Conservation (phyloP, 2,888 invertebrate species). For the Mimachlamys varia region DNA sequence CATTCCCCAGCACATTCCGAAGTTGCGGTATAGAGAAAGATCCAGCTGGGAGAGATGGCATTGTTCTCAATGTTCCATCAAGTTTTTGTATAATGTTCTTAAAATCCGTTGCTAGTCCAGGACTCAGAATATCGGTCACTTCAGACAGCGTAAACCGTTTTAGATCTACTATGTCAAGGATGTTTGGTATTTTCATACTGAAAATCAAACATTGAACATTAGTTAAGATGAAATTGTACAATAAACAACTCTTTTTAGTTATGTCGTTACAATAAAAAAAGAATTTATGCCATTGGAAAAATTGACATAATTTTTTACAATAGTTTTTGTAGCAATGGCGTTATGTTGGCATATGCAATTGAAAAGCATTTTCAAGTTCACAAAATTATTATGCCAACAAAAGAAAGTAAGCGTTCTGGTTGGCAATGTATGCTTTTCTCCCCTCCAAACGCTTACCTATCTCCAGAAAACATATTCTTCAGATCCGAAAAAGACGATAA, state of each 20-base stretch:
- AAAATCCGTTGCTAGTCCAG: constrained; percentile 4
- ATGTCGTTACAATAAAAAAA: too few species aligned
- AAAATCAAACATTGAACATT: not conserved
- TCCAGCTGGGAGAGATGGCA: constrained; percentile 32
- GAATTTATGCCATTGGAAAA: too few species aligned
- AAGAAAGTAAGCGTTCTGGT: too few species aligned
- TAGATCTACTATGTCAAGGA: constrained; percentile 39
- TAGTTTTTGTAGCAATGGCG: too few species aligned
- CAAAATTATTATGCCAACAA: too few species aligned
- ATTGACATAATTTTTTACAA: too few species aligned
- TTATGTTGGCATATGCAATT: too few species aligned
- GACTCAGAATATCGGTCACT: not conserved
- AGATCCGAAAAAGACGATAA: not conserved
- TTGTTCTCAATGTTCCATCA: not conserved
- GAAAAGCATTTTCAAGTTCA: too few species aligned
- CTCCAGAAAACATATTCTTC: constrained; percentile 38
- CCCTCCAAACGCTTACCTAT: not conserved
- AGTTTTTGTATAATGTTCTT: constrained; percentile 34
- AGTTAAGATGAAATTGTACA: not conserved
- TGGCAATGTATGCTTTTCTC: too few species aligned
- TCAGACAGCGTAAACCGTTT: constrained; percentile 21
- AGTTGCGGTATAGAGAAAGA: constrained; percentile 41
- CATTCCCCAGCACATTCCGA: not conserved
- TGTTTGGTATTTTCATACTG: constrained; percentile 39
- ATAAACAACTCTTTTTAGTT: too few species aligned